Evolutionary conservation across 2,797 vertebrate species (phyloP).

Genomic region (Channallabes apus): DNA sequence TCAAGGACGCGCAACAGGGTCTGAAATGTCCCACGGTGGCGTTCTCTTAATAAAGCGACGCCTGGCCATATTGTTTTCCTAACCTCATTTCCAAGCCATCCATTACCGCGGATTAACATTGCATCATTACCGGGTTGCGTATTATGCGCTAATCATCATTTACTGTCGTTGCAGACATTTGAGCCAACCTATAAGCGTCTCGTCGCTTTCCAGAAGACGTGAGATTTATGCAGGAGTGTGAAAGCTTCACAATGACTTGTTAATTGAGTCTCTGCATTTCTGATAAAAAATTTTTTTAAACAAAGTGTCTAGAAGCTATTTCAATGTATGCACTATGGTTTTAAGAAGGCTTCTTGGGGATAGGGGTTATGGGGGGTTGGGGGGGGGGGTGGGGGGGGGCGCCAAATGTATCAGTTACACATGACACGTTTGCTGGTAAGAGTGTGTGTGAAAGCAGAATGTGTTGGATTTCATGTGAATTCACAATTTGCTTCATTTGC

Average conservation of each 20-base stretch:
- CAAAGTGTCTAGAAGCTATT: neutral
- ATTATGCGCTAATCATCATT: neutral
- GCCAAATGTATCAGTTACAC: neutral
- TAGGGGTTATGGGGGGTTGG: too few relatives aligned
- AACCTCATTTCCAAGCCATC: constrained; percentile 2
- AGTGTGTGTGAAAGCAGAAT: neutral
- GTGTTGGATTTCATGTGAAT: neutral
- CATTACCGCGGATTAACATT: constrained; percentile 7
- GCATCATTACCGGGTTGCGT: neutral
- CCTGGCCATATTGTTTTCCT: constrained; percentile 2
- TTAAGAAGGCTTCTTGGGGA: neutral
- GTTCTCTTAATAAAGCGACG: neutral
- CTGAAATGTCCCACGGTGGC: neutral
- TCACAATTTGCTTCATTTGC: constrained; percentile 7
- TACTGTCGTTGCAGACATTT: neutral
- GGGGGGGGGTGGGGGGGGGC: too few relatives aligned
- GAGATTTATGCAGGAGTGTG: neutral
- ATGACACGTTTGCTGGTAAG: neutral
- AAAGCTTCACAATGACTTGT: constrained; percentile 5
- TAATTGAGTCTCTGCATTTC: neutral
- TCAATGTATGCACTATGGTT: constrained; percentile 4
- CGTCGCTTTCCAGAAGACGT: neutral
- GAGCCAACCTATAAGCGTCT: neutral
- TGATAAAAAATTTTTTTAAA: neutral
- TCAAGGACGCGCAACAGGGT: constrained; percentile 24